phyloP scores from a whole-genome alignment of 2,888 invertebrate genomes.

The Erynnis tages region DNA sequence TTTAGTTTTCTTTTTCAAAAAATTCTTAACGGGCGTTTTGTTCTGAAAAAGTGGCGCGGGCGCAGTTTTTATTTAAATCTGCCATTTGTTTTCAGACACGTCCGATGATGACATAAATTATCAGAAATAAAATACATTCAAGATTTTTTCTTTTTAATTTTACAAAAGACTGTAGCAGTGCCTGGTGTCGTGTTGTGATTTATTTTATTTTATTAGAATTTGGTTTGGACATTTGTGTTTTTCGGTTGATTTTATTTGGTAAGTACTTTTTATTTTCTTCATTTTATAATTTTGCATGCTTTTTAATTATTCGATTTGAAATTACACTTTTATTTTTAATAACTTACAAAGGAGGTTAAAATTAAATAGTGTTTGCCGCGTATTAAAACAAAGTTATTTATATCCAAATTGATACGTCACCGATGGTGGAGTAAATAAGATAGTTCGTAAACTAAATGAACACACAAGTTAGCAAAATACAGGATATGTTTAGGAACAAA shows the following conservation, averaged over 20 bases:
- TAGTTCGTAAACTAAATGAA: conserved; percentile 33
- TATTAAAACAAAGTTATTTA: conserved; percentile 11
- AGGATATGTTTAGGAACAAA: conserved; percentile 42
- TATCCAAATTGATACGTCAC: conserved; percentile 19
- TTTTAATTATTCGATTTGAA: not conserved
- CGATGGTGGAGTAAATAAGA: conserved; percentile 19
- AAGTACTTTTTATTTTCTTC: conserved; percentile 55
- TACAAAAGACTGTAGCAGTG: conserved; percentile 69
- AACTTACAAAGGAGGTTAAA: too few species aligned
- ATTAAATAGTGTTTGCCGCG: too few species aligned
- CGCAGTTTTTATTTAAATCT: conserved; percentile 47
- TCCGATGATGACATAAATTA: conserved; percentile 58
- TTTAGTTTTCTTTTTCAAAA: conserved; percentile 41
- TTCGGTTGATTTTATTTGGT: conserved; percentile 61
- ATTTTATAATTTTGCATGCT: conserved; percentile 35
- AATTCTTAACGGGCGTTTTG: conserved; percentile 58
- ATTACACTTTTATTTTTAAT: not conserved
- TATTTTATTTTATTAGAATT: conserved; percentile 53
- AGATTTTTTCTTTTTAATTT: conserved; percentile 53
- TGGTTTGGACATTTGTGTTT: conserved; percentile 66
- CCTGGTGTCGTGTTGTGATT: conserved; percentile 75
- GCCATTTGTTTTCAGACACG: conserved; percentile 60
- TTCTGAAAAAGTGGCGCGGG: conserved; percentile 51
- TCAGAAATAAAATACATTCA: conserved; percentile 42
- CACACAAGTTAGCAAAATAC: conserved; percentile 14